Conservation (phyloP, 2,797 vertebrate genomes). For the Peromyscus melanophrys region DNA sequence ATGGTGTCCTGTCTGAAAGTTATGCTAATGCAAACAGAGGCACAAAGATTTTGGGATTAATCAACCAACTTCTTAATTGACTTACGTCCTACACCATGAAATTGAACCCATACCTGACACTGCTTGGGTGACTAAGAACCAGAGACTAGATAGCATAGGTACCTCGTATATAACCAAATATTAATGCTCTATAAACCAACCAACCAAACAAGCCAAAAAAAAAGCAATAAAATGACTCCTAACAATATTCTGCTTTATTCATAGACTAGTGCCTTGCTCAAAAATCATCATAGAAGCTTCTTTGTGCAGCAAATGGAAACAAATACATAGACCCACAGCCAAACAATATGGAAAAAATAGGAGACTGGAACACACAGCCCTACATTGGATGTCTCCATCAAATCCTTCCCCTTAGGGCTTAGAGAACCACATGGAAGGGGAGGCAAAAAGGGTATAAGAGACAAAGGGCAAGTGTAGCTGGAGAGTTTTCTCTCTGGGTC, state of each 20-base stretch:
- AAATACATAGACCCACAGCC: neutral
- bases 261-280: neutral
- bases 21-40: neutral
- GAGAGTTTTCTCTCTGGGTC: too few species aligned
- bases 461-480: neutral
- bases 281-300: neutral
- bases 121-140: neutral
- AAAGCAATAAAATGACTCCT: neutral
- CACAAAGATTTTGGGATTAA: neutral
- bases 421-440: neutral
- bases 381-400: neutral
- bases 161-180: neutral
- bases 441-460: neutral
- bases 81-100: neutral
- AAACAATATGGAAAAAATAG: neutral
- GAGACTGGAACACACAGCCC: neutral
- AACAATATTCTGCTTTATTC: neutral
- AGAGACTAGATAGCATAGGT: neutral
- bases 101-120: neutral
- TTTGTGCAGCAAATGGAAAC: neutral
- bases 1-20: neutral
- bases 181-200: neutral
- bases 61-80: neutral
- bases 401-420: neutral
- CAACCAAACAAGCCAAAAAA: neutral